phyloP scores from a whole-genome alignment of 2,797 vertebrate genomes.

The Ceryle rudis region DNA sequence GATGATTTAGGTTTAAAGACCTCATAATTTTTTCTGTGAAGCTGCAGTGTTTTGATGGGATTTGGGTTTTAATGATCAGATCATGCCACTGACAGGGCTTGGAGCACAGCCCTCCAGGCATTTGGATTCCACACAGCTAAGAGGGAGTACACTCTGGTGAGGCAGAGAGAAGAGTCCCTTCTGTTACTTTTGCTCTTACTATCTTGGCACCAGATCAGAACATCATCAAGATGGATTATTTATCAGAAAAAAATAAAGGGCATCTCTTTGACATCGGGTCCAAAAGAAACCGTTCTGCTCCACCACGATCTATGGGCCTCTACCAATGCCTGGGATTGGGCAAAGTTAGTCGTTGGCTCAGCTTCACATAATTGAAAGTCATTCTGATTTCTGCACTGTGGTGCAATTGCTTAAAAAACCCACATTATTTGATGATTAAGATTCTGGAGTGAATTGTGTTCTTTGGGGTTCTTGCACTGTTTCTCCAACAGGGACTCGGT shows the following conservation, averaged over 20 bases:
- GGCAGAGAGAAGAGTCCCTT: not conserved
- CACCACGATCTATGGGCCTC: not conserved
- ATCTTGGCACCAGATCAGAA: fast-evolving
- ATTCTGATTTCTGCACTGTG: conserved; percentile 77
- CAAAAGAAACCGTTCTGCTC: not conserved
- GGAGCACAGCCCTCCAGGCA: not conserved
- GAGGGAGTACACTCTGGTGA: not conserved
- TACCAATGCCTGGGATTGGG: not conserved
- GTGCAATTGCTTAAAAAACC: conserved; percentile 78
- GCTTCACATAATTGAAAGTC: conserved; percentile 74
- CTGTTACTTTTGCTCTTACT: not conserved
- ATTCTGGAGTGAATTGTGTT: conserved; percentile 89
- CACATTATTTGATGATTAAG: conserved; percentile 89
- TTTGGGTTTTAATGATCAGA: not conserved
- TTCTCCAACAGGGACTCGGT: conserved; percentile 84
- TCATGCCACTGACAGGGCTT: not conserved
- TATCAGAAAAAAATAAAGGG: not conserved
- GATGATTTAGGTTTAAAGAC: not conserved
- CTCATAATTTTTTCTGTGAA: not conserved
- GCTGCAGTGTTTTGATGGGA: not conserved
- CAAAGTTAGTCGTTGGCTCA: conserved; percentile 68
- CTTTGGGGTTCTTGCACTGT: conserved; percentile 79
- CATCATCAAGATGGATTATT: not conserved
- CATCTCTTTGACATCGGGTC: not conserved
- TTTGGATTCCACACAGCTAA: not conserved